Base-by-base conservation (phyloP, 2,113 vertebrate species). In the Budorcas taxicolor region DNA sequence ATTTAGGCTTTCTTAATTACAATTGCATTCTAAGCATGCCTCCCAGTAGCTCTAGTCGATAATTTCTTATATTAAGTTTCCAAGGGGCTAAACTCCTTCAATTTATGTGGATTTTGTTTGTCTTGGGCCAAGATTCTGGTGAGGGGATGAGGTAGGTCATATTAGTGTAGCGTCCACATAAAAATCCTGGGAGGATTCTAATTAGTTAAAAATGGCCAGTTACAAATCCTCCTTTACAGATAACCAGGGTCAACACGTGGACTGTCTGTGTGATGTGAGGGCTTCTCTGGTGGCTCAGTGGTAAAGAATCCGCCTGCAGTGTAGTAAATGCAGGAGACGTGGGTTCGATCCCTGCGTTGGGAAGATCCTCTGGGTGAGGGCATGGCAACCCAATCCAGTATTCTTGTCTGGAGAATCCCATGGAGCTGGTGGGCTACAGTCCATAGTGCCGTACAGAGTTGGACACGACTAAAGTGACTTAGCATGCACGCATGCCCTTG, bases 11-110 rank as follows among this genome's bases (percentile, higher is more conserved):
- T 78, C 43, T 71, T 87, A 90, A 67, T 60, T 58, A 76, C 10
- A 53, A 1, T 29, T 90, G 45, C n/a, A 86, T 89, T 94, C 81
- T 71, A 53, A 90, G 36, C 16, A 52, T 84, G 62, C 27, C 21
- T 96, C 74, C 55, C 47, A 82, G 53, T 29, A 58, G 19, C 14
- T 23, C 47, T 78, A 78, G 53, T 90, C 60, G 90, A 36, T 90
- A 45, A 92, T 94, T 93, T 74, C 81, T 95, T 96, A 64, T 47
- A 17, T 90, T 96, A 88, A n/a, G 36, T 91, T 40, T 57, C 74
- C 36, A n/a, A 47, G 4, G 50, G 50, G 40, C 19, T 60, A 60
- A 86, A 53, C 43, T 94, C 81, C 31, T 83, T 8, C 3, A 25
- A 9, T 45, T 40, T 89, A 13, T 83, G 36, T 81, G 83, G 43